Percentiles rank a stretch among this genome's conserved stretches.
Evolutionary conservation across 2,888 invertebrate genomes (phyloP).

Genomic region (Imbricaverruca yamaguchii): DNA sequence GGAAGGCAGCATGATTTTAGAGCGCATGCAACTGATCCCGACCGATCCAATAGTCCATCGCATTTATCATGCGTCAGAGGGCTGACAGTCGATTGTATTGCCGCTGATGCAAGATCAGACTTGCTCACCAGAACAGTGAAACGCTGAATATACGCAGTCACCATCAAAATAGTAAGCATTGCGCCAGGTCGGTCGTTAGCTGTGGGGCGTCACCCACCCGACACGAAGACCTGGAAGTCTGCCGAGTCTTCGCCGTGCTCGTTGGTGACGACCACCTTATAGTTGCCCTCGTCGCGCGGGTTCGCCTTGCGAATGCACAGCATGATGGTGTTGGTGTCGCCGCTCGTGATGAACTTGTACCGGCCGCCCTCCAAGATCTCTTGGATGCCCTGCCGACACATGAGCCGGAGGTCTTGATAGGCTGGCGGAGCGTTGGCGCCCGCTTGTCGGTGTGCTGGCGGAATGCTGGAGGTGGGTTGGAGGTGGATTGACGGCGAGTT

Average conservation of each 20-base stretch:
- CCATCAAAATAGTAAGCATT: too few species aligned
- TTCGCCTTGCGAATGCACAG: slow-evolving; percentile 93
- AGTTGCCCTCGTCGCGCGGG: slow-evolving; percentile 94
- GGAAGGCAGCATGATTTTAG: slow-evolving; percentile 25
- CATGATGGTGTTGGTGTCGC: slow-evolving; percentile 83
- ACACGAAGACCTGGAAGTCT: slow-evolving; percentile 92
- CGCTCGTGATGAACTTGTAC: slow-evolving; percentile 90
- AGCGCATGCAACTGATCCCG: not conserved
- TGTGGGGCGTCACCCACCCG: slow-evolving; percentile 54
- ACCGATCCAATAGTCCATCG: not conserved
- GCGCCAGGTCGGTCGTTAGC: too few species aligned
- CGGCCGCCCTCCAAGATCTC: slow-evolving; percentile 92
- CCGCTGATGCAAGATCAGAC: too few species aligned
- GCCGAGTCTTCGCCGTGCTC: slow-evolving; percentile 92
- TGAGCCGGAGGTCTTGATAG: too few species aligned
- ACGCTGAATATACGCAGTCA: too few species aligned
- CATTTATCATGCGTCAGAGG: not conserved
- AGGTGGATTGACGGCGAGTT: too few species aligned
- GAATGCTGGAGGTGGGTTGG: too few species aligned
- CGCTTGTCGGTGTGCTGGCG: too few species aligned
- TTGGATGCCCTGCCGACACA: slow-evolving; percentile 56
- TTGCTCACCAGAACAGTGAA: too few species aligned
- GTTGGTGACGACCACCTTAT: slow-evolving; percentile 85
- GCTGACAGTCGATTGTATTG: too few species aligned
- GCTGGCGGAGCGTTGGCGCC: too few species aligned